Evolutionary conservation across 2,888 invertebrate species (phyloP).

Genomic region (Xylota sylvarum): DNA sequence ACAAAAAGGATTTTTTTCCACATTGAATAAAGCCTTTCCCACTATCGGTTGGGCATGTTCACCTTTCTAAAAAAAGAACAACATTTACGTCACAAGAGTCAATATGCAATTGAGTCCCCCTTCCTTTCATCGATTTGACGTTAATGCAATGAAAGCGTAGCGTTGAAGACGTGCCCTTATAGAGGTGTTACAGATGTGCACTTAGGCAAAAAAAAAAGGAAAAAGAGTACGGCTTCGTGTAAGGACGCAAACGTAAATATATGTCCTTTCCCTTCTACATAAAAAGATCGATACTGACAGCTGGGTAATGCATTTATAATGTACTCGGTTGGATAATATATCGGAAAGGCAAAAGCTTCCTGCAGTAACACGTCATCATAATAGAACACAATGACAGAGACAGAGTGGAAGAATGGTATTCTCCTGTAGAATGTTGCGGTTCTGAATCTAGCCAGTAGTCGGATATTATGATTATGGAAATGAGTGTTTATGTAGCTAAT

Average conservation of each 20-base stretch:
- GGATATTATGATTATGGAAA: not conserved
- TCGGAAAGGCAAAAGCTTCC: not conserved
- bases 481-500: not conserved
- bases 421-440: too few relatives aligned
- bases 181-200: conserved; percentile 4
- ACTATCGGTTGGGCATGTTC: too few relatives aligned
- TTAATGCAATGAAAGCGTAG: conserved; percentile 2
- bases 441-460: not conserved
- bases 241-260: not conserved
- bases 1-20: too few relatives aligned
- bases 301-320: conserved; percentile 51
- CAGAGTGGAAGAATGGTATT: not conserved
- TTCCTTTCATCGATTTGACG: not conserved
- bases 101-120: not conserved
- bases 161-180: not conserved
- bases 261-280: conserved; percentile 7
- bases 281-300: conserved; percentile 34
- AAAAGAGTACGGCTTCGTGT: not conserved
- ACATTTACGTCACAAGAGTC: not conserved
- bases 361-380: conserved; percentile 4
- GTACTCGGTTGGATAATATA: conserved; percentile 9
- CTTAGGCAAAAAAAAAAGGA: not conserved
- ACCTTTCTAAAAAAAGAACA: not conserved
- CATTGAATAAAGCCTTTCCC: too few relatives aligned
- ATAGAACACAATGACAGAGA: conserved; percentile 6